These are phyloP conservation scores for Telmatochromis sp. DNA, from an alignment of 2,113 vertebrate species.

Conservation along the genomic window DNA sequence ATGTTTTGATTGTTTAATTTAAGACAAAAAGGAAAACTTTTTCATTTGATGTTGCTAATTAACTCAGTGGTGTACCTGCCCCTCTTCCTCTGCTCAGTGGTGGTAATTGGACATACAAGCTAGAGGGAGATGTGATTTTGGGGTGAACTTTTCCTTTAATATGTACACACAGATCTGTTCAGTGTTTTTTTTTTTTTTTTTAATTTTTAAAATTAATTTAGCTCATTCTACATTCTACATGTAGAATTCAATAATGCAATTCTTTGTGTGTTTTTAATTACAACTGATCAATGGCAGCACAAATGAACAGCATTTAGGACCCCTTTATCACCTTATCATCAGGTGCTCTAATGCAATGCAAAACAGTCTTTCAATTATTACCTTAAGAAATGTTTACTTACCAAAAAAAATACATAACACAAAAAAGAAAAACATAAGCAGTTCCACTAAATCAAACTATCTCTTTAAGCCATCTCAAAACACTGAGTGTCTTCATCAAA, in stretches of 20 bases:
- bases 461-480: neutral
- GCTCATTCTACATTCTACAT: neutral
- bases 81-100: neutral
- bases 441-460: neutral
- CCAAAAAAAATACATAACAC: neutral
- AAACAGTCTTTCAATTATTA: neutral
- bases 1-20: neutral
- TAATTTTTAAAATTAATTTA: neutral
- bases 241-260: neutral
- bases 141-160: neutral
- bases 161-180: neutral
- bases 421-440: neutral
- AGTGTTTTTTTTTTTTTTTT: too few species aligned
- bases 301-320: neutral
- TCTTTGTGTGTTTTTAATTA: neutral
- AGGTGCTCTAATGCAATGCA: neutral
- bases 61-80: neutral
- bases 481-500: neutral
- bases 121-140: neutral
- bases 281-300: neutral
- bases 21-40: neutral
- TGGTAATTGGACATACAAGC: neutral
- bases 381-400: neutral
- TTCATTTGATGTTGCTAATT: neutral
- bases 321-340: neutral